phyloP scores from a whole-genome alignment of 2,888 invertebrate species.

The Lasioglossum villosulum region DNA sequence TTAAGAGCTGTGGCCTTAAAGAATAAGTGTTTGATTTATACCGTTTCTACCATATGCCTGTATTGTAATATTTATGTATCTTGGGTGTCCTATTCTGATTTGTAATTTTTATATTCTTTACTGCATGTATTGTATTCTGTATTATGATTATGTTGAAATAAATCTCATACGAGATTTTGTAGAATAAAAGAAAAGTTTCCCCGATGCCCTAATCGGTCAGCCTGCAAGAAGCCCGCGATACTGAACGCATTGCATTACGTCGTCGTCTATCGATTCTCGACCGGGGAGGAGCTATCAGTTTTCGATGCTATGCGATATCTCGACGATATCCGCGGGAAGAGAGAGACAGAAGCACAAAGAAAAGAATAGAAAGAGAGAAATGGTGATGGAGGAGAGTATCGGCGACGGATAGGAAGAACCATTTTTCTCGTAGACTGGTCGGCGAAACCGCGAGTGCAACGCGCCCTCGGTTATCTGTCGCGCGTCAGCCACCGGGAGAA shows the following conservation, averaged over 20 bases:
- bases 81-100: no score
- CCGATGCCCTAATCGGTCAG: background rate
- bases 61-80: no score
- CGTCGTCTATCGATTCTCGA: constrained; percentile 77
- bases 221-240: background rate
- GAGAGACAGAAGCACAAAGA: background rate
- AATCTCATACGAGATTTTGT: no score
- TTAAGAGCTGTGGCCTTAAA: no score
- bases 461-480: constrained; percentile 16
- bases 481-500: background rate
- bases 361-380: background rate
- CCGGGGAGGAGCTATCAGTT: constrained; percentile 77
- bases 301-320: constrained; percentile 83
- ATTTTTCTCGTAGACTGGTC: constrained; percentile 46
- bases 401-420: constrained; percentile 32
- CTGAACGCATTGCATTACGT: constrained; percentile 72
- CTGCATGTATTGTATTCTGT: no score
- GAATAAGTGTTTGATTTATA: no score
- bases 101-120: no score
- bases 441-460: constrained; percentile 23
- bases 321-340: constrained; percentile 73
- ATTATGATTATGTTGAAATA: no score
- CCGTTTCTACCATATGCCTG: no score
- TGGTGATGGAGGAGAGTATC: constrained; percentile 5
- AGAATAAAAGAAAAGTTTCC: no score